phyloP scores from a whole-genome alignment of 2,113 vertebrate genomes.

The Aepyceros melampus region DNA sequence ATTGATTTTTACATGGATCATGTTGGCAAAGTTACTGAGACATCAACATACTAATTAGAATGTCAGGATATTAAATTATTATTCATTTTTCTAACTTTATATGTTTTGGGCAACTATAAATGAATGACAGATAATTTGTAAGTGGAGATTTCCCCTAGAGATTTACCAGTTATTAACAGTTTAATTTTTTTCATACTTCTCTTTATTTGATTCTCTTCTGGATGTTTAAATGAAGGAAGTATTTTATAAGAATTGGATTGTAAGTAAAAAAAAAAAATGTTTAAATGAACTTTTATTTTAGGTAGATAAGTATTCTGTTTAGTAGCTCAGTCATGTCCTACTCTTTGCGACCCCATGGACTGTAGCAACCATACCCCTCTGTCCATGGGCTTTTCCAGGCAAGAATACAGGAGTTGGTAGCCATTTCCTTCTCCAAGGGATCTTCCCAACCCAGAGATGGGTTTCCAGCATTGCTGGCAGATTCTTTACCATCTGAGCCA shows the following conservation, averaged over 20 bases:
- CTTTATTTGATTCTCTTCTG: neutral
- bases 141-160: neutral
- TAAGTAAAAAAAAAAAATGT: slow-evolving; percentile 12
- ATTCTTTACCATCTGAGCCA: neutral
- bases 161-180: slow-evolving; percentile 24
- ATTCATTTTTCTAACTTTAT: slow-evolving; percentile 46
- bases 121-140: neutral
- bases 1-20: slow-evolving; percentile 55
- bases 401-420: neutral
- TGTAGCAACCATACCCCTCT: neutral
- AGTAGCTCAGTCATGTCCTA: neutral
- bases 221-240: slow-evolving; percentile 15
- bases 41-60: slow-evolving; percentile 48
- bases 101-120: slow-evolving; percentile 42
- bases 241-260: neutral
- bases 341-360: neutral
- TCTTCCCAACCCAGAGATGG: neutral
- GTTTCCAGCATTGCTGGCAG: neutral
- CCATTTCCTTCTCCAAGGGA: neutral
- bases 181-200: neutral
- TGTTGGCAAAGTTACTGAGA: slow-evolving; percentile 5
- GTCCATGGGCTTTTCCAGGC: neutral
- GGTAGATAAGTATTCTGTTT: neutral
- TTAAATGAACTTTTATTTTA: slow-evolving; percentile 9
- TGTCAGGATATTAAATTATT: slow-evolving; percentile 48